Evolutionary conservation across 92 coral and sea anemone genomes (phyloP), one percentile per base, ranked within the genome.

Genomic region (Ricordea florida): DNA sequence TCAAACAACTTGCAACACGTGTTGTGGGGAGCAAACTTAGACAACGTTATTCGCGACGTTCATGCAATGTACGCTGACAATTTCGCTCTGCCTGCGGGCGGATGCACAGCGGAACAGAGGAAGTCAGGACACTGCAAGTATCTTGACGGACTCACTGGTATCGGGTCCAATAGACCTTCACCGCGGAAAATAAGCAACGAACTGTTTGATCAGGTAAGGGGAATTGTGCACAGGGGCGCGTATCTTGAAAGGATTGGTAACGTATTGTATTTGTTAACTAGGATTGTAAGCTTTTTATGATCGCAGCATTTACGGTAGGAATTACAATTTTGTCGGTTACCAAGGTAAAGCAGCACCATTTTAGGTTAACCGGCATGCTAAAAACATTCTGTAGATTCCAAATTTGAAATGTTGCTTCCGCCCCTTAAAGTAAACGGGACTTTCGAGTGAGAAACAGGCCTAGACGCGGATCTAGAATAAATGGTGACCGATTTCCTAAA

Each of bases 151-250:
- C 72, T 79, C 61, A 84, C 47, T 76, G 98, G 98, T 31, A 83
- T 75, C 53, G 98, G 98, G 26, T 90, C 96, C 14, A 47, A 85
- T 37, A 78, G 93, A 50, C 93, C 98, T 4, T 73, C 98, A 5
- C 96, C 98, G 2, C 81, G 98, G 48, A 57, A 73, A 34, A 69
- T 93, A 28, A 93, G 98, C 82, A 93, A 93, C 67, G 85, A 61
- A 6, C 84, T 93, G 30, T 93, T 90, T 77, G 72, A 81, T 17
- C 98, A 93, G 92, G 96, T 88, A 6, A 13, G 74, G 37, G 4
- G 36, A 38, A 1, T 34, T n/a, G 8, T 8, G n/a, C 8, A 37
- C 44, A 28, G 22, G 14, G 0, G 6, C 38, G 13, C 10, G 0
- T 0, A 0, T 31, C 33, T 5, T 13, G 16, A 59, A 6, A 22